These are phyloP conservation scores for Acronicta psi DNA, from an alignment of 2,888 invertebrate genomes.

Conservation along the genomic window DNA sequence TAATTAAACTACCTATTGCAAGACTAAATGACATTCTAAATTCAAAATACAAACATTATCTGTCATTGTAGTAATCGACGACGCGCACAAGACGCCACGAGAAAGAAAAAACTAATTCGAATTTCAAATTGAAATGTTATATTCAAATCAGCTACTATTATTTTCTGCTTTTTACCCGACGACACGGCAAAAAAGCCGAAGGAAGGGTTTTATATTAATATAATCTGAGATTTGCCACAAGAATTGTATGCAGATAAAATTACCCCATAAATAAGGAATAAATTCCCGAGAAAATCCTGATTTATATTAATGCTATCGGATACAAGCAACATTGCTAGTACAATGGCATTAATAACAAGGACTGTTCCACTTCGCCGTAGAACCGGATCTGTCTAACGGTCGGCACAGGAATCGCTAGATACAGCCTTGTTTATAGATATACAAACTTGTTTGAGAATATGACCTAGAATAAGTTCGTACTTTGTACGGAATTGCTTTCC, in stretches of 20 bases:
- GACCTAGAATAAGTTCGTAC: constrained; percentile 41
- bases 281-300: constrained; percentile 11
- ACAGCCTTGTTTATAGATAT: constrained; percentile 45
- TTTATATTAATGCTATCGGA: constrained; percentile 27
- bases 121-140: not conserved
- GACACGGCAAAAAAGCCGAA: too few species aligned
- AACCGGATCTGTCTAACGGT: constrained; percentile 55
- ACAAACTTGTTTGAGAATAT: constrained; percentile 49
- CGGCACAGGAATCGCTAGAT: constrained; percentile 50
- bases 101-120: too few species aligned
- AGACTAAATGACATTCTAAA: not conserved
- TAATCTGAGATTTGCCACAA: too few species aligned
- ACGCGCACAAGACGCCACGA: too few species aligned
- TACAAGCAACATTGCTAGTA: constrained; percentile 10
- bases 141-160: not conserved
- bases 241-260: too few species aligned
- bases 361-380: constrained; percentile 38
- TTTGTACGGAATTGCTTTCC: constrained; percentile 26
- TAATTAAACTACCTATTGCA: too few species aligned
- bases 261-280: constrained; percentile 3
- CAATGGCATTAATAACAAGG: constrained; percentile 33
- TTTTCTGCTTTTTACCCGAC: too few species aligned
- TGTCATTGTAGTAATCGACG: too few species aligned
- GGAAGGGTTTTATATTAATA: too few species aligned
- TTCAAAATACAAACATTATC: too few species aligned